These are phyloP conservation scores for Solenopsis invicta DNA, from an alignment of 1,140 invertebrate genomes.

Conservation along the genomic window DNA sequence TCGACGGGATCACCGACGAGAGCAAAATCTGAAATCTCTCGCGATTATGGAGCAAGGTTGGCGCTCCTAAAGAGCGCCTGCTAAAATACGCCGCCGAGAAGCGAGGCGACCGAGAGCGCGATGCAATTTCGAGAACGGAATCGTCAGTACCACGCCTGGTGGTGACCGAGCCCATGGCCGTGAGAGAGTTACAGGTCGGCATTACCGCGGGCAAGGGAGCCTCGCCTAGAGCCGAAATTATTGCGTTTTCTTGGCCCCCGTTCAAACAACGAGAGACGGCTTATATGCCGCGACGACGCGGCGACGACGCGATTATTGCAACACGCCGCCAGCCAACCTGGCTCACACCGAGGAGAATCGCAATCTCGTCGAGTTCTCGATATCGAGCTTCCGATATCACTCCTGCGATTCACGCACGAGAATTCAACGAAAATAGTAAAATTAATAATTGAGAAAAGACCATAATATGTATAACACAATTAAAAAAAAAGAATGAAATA, in stretches of 20 bases:
- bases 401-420: not conserved
- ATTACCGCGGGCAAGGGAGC: constrained; percentile 73
- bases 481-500: too few relatives aligned
- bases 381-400: not conserved
- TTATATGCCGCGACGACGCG: constrained; percentile 67
- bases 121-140: constrained; percentile 62
- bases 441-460: too few relatives aligned
- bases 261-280: constrained; percentile 73
- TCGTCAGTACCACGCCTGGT: not conserved
- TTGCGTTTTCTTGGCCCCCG: constrained; percentile 79
- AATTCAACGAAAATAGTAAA: not conserved
- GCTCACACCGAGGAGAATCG: constrained; percentile 76
- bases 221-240: constrained; percentile 79
- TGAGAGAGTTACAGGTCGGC: constrained; percentile 71
- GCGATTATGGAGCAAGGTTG: constrained; percentile 55
- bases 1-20: not conserved
- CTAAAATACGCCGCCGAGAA: constrained; percentile 36
- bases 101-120: constrained; percentile 21
- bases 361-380: not conserved
- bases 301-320: constrained; percentile 79
- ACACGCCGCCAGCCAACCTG: constrained; percentile 72
- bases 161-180: constrained; percentile 70
- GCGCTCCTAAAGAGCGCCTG: constrained; percentile 13
- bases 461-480: too few relatives aligned
- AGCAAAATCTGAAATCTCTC: constrained; percentile 16